These are phyloP conservation scores for Ameiurus melas DNA, from an alignment of 2,113 vertebrate species.

Conservation along the genomic window DNA sequence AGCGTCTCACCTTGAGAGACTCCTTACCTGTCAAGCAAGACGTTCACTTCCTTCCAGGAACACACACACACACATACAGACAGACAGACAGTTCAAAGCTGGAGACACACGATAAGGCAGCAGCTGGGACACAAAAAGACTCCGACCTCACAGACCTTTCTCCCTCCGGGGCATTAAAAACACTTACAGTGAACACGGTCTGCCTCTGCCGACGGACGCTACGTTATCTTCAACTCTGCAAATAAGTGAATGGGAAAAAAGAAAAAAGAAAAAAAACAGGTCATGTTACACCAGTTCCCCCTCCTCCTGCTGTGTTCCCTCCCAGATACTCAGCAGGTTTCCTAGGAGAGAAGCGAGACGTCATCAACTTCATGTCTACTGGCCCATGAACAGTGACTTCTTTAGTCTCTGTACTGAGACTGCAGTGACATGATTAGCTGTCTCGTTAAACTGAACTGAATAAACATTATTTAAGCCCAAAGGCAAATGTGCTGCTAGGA, in stretches of 20 bases:
- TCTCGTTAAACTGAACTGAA: neutral
- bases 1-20: slow-evolving; percentile 7
- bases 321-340: slow-evolving; percentile 27
- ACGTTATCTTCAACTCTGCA: slow-evolving; percentile 42
- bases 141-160: neutral
- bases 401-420: neutral
- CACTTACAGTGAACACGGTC: neutral
- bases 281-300: slow-evolving; percentile 37
- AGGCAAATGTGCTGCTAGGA: neutral
- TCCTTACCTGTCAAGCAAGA: neutral
- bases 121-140: slow-evolving; percentile 31
- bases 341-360: slow-evolving; percentile 30
- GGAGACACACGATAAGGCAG: slow-evolving; percentile 21
- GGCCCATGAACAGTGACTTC: neutral
- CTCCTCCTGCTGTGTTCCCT: slow-evolving; percentile 41
- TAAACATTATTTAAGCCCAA: neutral
- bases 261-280: slow-evolving; percentile 11
- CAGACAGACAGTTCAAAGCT: slow-evolving; percentile 17
- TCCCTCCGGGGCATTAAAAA: slow-evolving; percentile 9
- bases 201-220: neutral
- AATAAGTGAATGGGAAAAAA: slow-evolving; percentile 27
- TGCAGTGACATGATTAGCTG: neutral
- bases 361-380: slow-evolving; percentile 13
- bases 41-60: slow-evolving; percentile 23
- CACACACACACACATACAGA: neutral